Evolutionary conservation across 2,797 vertebrate species (phyloP), one percentile per base, ranked within the genome.

Genomic region (Lepus oiostolus): DNA sequence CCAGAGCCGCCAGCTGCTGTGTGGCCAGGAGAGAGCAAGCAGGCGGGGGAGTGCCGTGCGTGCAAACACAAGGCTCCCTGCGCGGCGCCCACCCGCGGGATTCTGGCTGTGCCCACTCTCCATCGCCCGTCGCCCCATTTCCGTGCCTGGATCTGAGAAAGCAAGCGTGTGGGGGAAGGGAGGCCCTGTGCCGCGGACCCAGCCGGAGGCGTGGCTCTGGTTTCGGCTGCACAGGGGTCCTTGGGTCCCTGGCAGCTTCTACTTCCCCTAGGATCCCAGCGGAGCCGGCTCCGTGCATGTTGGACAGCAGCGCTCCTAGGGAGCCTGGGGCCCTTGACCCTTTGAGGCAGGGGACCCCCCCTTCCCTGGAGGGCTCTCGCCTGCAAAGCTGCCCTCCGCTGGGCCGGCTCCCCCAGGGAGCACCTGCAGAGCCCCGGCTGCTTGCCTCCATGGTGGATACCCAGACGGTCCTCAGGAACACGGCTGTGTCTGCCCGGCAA

Each of bases 401-500:
- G 2, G 12, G 65, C 52, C 2, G 0, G 28, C 86, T 47, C 82
- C 0, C 7, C 35, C 30, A 32, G 26, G 68, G 47, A n/a, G 62
- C 60, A n/a, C 62, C 74, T 58, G 50, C 1, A 28, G 22, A 81
- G 70, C 5, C 0, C 82, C 26, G 9, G 24, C 21, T 22, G 35
- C 70, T 79, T 82, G 70, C 70, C 38, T 38, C 58, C 42, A 0
- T 1, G 52, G 58, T 47, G 6, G 16, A 24, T 1, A 4, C 47
- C 70, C 71, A 47, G 88, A 60, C 38, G 65, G 74, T 21, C 79
- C 72, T 65, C 62, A 4, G 9, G 50, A 30, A n/a, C 3, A 3
- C 16, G 62, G 6, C 13, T 6, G 0, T 0, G 1, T 7, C 70
- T 22, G 2, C 4, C 74, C 21, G 14, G 8, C 0, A 0, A 22